Percentiles rank a stretch among this genome's conserved stretches.
Evolutionary conservation across 92 coral and sea anemone species (phyloP).

Genomic region (Pocillopora grandis): DNA sequence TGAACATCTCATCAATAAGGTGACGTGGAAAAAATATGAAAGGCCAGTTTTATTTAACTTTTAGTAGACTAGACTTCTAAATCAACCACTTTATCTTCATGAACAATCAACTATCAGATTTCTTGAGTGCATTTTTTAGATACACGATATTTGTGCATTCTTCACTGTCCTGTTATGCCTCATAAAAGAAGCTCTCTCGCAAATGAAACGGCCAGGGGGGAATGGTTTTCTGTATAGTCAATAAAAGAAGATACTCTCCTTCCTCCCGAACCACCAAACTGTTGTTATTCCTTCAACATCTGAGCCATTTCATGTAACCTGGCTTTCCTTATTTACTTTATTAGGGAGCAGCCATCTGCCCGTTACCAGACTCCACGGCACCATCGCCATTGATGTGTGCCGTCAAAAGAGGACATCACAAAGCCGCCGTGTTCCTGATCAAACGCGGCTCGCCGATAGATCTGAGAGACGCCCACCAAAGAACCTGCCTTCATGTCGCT

Average conservation of each 20-base stretch:
- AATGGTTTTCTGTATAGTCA: no score
- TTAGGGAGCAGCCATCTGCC: constrained; percentile 68
- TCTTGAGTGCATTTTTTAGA: no score
- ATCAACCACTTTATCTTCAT: no score
- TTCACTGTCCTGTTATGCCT: no score
- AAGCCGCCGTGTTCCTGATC: constrained; percentile 61
- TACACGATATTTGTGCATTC: no score
- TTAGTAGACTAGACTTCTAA: no score
- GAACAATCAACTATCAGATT: no score
- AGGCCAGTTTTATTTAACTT: no score
- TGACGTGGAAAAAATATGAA: not conserved
- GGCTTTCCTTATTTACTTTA: not conserved
- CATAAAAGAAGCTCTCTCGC: no score
- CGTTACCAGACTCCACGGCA: constrained; percentile 52
- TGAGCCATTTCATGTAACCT: constrained; percentile 2
- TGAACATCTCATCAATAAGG: constrained; percentile 63
- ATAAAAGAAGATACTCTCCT: no score
- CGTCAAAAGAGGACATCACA: constrained; percentile 70
- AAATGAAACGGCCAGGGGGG: no score
- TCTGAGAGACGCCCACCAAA: constrained; percentile 58
- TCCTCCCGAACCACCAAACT: no score
- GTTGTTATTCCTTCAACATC: not conserved
- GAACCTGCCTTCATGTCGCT: constrained; percentile 82
- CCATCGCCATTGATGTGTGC: constrained; percentile 86
- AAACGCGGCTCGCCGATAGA: constrained; percentile 67